Base-by-base conservation (phyloP, 2,113 vertebrate genomes). In the Neoarius graeffei region DNA sequence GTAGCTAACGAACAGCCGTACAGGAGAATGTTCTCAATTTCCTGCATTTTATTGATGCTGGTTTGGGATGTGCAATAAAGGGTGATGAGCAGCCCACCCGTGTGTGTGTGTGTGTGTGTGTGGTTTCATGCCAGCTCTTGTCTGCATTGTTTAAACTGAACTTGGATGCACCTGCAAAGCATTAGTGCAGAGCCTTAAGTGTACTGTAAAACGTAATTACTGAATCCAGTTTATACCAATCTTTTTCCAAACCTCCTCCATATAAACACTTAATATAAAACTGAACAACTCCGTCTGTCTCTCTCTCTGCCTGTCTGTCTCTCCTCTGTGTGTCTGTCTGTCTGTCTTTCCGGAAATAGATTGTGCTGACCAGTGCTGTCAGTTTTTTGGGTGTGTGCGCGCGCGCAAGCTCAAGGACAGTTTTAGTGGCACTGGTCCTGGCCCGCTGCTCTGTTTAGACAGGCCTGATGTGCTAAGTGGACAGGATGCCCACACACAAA, bases 111-210 rank as follows among this genome's bases (percentile, higher is more conserved):
- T 59, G n/a, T 35, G n/a, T 30, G 69, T 60, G 84, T 23, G 42
- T 30, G 30, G 27, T 91, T 90, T 94, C 90, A 92, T 93, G 92
- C 93, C 87, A 90, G 88, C 83, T 90, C 67, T 84, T 84, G 88
- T 54, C 81, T 88, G 89, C 74, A 93, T 91, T 92, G 87, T 91
- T 93, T 92, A 92, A 91, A 89, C 89, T 90, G 81, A 92, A 93
- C 90, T 87, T 89, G 91, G 91, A 93, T 91, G 86, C 94, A 92
- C 71, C 86, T 93, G 90, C 89, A 89, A 91, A 86, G 76, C 88
- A 91, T 92, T 90, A 88, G 81, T 59, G 84, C 88, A 91, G 89
- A 85, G 91, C 88, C 90, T 83, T 86, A 85, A 90, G 86, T 93
- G 81, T 83, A 83, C 62, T 89, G 88, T 84, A 91, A 89, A 89